Base-by-base conservation (phyloP, 2,888 invertebrate genomes). In the Brachyopa scutellaris region DNA sequence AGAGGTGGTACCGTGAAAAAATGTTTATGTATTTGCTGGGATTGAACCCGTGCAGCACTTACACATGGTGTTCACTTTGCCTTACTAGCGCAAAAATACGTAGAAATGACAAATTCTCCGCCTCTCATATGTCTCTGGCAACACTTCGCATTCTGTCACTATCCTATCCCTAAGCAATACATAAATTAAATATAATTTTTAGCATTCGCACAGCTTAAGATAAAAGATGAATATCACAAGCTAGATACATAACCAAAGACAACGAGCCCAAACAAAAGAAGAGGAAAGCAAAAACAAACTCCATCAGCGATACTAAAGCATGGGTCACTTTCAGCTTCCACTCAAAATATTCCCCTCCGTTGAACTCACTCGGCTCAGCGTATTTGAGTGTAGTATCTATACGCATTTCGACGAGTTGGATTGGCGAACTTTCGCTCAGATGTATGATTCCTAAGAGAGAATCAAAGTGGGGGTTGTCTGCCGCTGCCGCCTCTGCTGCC, bases 181-280 rank as follows among this genome's bases (percentile, higher is more conserved):
- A 67, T 76, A 74, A 74, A 74, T 80, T 69, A 62, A 74, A 80
- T 74, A 74, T 74, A 74, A 80, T 74, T 80, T 64, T 62, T 59
- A 69, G 64, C 69, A 69, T 80, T 69, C 59, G 74, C 69, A 80
- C 74, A 80, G 62, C 62, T 80, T 80, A 69, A 74, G 80, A 80
- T 80, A 74, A 74, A 80, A 80, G 74, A 80, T 74, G 69, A 51
- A 49, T 69, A 74, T 80, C 67, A 69, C 69, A 80, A 69, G 57
- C 74, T 38, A 69, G 15, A 74, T 13, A 74, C 51, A 38, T 36
- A 69, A 45, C 55, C 40, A 53, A 67, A 73, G 19, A 26, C 57
- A 42, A 51, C 49, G 57, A 26, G 17, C 26, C 61, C 36, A 26
- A 36, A 21, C 29, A 26, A 55, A 64, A 36, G 31, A 26, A 33